These are phyloP conservation scores for Willowsia nigromaculata DNA, from an alignment of 2,888 invertebrate species.

Conservation along the genomic window DNA sequence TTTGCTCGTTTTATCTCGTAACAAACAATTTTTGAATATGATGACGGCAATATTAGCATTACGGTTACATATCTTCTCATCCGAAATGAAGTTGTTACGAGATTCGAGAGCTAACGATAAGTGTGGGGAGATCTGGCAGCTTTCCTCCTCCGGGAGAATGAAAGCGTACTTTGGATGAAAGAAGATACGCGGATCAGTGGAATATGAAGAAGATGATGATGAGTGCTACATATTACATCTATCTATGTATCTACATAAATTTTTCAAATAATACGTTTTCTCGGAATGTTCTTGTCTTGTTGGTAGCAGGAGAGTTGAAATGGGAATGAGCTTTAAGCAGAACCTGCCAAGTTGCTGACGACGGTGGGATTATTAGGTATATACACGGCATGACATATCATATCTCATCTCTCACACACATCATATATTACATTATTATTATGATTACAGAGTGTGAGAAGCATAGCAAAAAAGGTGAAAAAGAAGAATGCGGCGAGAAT, in stretches of 20 bases:
- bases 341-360: conserved; percentile 16
- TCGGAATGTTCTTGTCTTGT: conserved; percentile 18
- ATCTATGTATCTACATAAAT: neutral
- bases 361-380: conserved; percentile 24
- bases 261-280: conserved; percentile 34
- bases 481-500: conserved; percentile 33
- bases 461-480: conserved; percentile 43
- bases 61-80: neutral
- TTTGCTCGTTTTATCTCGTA: conserved; percentile 14
- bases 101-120: conserved; percentile 2
- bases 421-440: conserved; percentile 50
- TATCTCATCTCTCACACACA: conserved; percentile 20
- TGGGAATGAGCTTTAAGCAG: conserved; percentile 43
- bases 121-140: conserved; percentile 5
- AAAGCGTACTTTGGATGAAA: conserved; percentile 32
- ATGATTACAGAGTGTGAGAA: conserved; percentile 49
- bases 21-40: conserved; percentile 22
- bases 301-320: conserved; percentile 26
- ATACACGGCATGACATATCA: neutral
- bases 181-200: conserved; percentile 22
- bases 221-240: neutral
- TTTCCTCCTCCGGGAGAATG: conserved; percentile 27
- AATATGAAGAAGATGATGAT: conserved; percentile 10
- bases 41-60: conserved; percentile 15
- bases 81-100: conserved; percentile 26